Evolutionary conservation across 2,797 vertebrate genomes (phyloP), one percentile per base, ranked within the genome.

Genomic region (Hippocampus kuda): DNA sequence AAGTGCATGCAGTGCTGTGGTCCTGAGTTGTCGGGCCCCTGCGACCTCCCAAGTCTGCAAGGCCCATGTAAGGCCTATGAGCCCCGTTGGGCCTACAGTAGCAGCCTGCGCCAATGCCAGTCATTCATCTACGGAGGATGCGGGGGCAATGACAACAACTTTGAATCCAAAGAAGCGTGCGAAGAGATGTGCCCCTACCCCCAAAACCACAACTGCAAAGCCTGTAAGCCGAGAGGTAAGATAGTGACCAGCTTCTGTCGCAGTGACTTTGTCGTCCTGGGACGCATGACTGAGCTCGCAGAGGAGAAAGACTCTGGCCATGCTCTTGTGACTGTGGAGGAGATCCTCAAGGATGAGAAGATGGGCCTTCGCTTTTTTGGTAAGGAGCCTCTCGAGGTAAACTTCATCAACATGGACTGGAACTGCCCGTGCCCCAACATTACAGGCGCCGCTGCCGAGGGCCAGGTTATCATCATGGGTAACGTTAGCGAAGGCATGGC

Each of bases 281-380:
- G 96, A 48, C 93, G 85, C 0, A 91, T 99, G 84, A 92, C 91
- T 0, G 96, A 96, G 79, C 83, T 98, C 63, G 93, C 90, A 0
- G 93, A 97, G 84, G 96, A 97, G 74, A 91, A 90, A 30, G 93
- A 95, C 75, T 90, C 93, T 0, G 95, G 95, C 13, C 94, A 92
- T 0, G 96, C 95, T 16, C 91, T 98, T 4, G 91, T 99, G 76
- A 93, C 85, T 0, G 92, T 99, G 78, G 95, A 98, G 6, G 94
- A 98, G 87, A 94, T 99, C 66, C 89, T 99, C 11, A 99, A 98
- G 76, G 97, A 99, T 0, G 97, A 98, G 75, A 95, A 97, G 88
- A 98, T 99, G 97, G 97, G 97, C 61, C 93, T 99, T 67, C 92
- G 90, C 75, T 98, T 97, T 87, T 89, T 99, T 61, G 94, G 95